phyloP scores from a whole-genome alignment of 2,113 vertebrate genomes.

The Channa maculata region DNA sequence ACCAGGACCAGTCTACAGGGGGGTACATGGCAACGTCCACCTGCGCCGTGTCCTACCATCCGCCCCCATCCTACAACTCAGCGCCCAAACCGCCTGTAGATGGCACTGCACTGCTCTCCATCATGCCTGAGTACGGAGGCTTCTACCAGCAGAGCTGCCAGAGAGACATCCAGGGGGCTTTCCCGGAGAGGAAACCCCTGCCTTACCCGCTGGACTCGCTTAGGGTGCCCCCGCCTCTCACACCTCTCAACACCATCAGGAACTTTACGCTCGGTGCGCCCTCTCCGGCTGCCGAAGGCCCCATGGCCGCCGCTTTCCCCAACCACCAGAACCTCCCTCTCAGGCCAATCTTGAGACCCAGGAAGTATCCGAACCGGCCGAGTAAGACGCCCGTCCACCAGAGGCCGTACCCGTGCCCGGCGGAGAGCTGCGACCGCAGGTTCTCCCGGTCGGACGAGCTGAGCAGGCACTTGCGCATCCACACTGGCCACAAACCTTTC shows the following conservation, averaged over 20 bases:
- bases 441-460: slow-evolving; percentile 95
- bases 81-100: slow-evolving; percentile 86
- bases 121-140: slow-evolving; percentile 90
- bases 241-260: slow-evolving; percentile 94
- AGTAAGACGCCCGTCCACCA: slow-evolving; percentile 96
- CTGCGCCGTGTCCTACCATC: slow-evolving; percentile 84
- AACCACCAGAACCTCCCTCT: slow-evolving; percentile 88
- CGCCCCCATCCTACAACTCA: slow-evolving; percentile 85
- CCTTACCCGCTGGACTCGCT: slow-evolving; percentile 89
- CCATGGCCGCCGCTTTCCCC: slow-evolving; percentile 79
- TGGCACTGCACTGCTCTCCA: slow-evolving; percentile 86
- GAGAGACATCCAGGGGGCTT: slow-evolving; percentile 85
- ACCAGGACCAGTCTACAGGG: slow-evolving; percentile 86
- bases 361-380: slow-evolving; percentile 93
- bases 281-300: slow-evolving; percentile 71
- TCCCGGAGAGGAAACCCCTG: slow-evolving; percentile 90
- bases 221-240: slow-evolving; percentile 90
- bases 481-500: slow-evolving; percentile 95
- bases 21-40: slow-evolving; percentile 85
- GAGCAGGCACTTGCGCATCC: slow-evolving; percentile 92
- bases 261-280: slow-evolving; percentile 91
- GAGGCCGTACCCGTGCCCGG: slow-evolving; percentile 93
- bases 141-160: slow-evolving; percentile 91
- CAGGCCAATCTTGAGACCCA: slow-evolving; percentile 89
- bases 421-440: slow-evolving; percentile 92